Base-by-base conservation (phyloP, 2,797 vertebrate genomes). In the Fistularia tabacaria region DNA sequence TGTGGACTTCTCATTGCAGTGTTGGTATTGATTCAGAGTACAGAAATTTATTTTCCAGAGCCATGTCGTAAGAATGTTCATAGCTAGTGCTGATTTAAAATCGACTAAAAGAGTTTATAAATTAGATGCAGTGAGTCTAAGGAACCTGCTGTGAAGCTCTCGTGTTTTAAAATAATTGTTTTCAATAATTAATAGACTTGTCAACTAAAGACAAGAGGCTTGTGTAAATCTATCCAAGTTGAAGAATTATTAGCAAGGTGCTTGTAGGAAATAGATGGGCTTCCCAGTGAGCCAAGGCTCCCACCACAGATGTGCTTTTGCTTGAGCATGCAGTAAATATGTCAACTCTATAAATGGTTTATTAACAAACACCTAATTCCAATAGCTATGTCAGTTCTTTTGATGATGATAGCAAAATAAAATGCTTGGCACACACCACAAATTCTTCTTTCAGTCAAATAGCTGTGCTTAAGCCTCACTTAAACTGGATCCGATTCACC, bases 201-300 rank as follows among this genome's bases (percentile, higher is more conserved):
- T 89, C 87, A 87, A 72, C 78, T 79, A 77, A 88, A 68, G 67
- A 83, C 83, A 84, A 80, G 87, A 81, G 76, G 68, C 82, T 85
- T 86, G 81, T 87, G 85, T 91, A 91, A 90, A 89, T 91, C 82
- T 86, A 85, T 86, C 85, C 65, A 14, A 73, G 64, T 69, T 74
- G 55, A 66, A 57, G 67, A 81, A 77, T 81, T 73, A 86, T 89
- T 79, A 63, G 77, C 7, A 9, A 51, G 56, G 58, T 47, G 51
- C 74, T 79, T 79, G 82, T 82, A 82, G 79, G 82, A 89, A 86
- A 91, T 88, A 80, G 85, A 90, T 89, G 80, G 64, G 68, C 73
- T 81, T 64, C 76, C 76, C 49, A 54, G 70, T 38, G 53, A 77
- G 79, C 60, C 54, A 71, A 74, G 66, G 63, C 83, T 78, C 74